Evolutionary conservation across 2,888 invertebrate genomes (phyloP), one percentile per base, ranked within the genome.

Genomic region (Agriopis marginaria): DNA sequence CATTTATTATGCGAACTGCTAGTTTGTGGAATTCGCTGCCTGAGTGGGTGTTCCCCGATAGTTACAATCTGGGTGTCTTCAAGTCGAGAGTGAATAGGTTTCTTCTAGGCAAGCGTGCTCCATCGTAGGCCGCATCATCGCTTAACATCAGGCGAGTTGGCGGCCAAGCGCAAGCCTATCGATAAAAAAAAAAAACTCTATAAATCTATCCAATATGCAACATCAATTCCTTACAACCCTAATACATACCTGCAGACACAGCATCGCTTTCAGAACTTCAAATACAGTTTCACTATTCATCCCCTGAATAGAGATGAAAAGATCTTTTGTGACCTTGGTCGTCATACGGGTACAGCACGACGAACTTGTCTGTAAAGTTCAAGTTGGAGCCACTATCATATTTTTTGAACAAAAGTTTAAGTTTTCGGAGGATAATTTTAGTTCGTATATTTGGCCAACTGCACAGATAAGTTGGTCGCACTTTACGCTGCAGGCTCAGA

Each of bases 321-420:
- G 81, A 75, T 76, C 82, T 80, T 88, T 90, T 90, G 87, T 89
- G 86, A 86, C 85, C 86, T 86, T 87, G 83, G 79, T 66, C 72
- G 63, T 53, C 62, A 50, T 45, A 23, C 71, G 23, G 47, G 45
- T 45, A 56, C 7, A 45, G 1, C 12, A 2, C 42, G 1, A 23
- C 58, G 7, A 58, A 12, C 23, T n/a, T 45, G n/a, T 7, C 0
- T 45, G 2, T 9, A n/a, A 0, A 45, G 3, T 8, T 58, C 1
- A 23, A 3, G n/a, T 14, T 5, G 32, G 58, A 11, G 45, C 45
- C 32, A 58, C 58, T 9, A 45, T 3, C 58, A 45, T 32, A 8
- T 7, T 8, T 23, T 45, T 45, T 23, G 0, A 12, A 17, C 40
- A 17, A 44, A 17, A 56, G 11, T 56, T 17, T 10, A 23, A 58